These are phyloP conservation scores for Cryptocephalus moraei DNA, from an alignment of 2,888 invertebrate genomes.

Conservation along the genomic window DNA sequence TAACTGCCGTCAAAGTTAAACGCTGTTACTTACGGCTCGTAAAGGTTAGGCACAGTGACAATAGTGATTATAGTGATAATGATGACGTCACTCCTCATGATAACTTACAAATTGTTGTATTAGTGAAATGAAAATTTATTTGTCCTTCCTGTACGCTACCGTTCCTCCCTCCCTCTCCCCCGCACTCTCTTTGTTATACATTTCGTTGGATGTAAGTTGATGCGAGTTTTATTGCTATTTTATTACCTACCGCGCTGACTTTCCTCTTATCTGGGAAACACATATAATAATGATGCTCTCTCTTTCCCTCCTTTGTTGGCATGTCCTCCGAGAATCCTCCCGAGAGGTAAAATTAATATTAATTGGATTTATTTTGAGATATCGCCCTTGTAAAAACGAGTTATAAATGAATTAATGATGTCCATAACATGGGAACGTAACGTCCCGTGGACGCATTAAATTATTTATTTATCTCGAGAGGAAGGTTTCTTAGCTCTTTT, in stretches of 20 bases:
- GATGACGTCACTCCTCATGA: no score
- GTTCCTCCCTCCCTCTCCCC: neutral
- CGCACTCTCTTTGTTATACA: slow-evolving; percentile 7
- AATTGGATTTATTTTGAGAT: slow-evolving; percentile 18
- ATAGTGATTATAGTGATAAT: no score
- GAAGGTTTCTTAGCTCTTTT: no score
- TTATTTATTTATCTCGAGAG: no score
- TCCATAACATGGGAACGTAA: no score
- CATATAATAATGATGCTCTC: slow-evolving; percentile 19
- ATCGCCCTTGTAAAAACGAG: slow-evolving; percentile 8
- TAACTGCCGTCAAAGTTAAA: no score
- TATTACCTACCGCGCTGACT: slow-evolving; percentile 16
- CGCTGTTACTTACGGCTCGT: no score
- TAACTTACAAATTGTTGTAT: no score
- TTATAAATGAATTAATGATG: neutral
- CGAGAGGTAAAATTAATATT: slow-evolving; percentile 17
- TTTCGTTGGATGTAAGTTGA: slow-evolving; percentile 7
- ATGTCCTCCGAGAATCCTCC: no score
- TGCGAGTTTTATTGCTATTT: slow-evolving; percentile 19
- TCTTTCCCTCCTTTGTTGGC: slow-evolving; percentile 9
- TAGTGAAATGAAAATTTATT: no score
- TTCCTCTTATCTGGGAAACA: slow-evolving; percentile 18
- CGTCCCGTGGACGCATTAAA: no score
- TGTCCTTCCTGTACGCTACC: neutral
- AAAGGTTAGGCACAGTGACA: no score